Evolutionary conservation across 2,888 invertebrate species (phyloP).

Genomic region (Strigamia crassipes): DNA sequence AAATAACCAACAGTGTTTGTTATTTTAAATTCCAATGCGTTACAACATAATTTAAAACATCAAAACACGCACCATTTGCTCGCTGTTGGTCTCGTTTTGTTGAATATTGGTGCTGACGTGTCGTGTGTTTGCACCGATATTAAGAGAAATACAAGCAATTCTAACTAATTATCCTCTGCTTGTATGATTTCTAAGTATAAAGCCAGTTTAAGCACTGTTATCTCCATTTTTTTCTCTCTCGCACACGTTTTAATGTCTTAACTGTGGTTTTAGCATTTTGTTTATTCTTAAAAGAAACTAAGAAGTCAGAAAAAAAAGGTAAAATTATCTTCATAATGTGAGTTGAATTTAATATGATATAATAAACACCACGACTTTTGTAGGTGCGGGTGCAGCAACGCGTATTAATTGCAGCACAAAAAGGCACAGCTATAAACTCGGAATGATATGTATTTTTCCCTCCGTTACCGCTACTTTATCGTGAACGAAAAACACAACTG

Average conservation of each 20-base stretch:
- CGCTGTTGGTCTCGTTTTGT: background rate
- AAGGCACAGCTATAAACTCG: background rate
- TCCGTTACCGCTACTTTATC: background rate
- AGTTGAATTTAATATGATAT: background rate
- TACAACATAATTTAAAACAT: too few relatives aligned
- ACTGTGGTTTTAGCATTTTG: background rate
- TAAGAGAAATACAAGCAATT: background rate
- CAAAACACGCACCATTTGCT: too few relatives aligned
- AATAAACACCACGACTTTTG: conserved; percentile 9
- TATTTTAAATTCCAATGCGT: too few relatives aligned
- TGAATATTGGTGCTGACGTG: background rate
- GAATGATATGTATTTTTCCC: background rate
- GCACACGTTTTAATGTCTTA: background rate
- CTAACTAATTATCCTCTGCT: background rate
- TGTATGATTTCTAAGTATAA: background rate
- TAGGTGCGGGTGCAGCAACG: background rate
- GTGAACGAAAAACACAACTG: background rate
- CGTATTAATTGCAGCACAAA: background rate
- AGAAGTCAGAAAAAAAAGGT: background rate
- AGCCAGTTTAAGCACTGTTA: background rate
- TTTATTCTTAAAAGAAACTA: background rate
- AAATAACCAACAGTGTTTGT: too few relatives aligned
- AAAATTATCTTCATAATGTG: conserved; percentile 10
- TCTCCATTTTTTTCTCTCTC: background rate
- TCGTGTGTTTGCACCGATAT: background rate